These are phyloP conservation scores for Hippocampus guttulatus DNA, from an alignment of 2,113 vertebrate genomes.

Conservation along the genomic window DNA sequence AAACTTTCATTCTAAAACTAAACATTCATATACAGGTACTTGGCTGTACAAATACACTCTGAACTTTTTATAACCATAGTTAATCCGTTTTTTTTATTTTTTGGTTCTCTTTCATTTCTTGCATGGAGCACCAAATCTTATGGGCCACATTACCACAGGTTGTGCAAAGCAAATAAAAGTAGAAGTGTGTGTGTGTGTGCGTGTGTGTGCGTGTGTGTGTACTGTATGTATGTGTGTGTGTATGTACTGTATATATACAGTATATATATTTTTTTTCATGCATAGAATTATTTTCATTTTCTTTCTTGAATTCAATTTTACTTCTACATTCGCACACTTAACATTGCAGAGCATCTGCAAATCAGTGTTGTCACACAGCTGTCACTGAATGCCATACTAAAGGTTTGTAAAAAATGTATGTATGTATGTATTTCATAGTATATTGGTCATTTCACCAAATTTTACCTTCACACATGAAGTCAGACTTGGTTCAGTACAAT, in stretches of 20 bases:
- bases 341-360: not conserved
- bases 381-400: not conserved
- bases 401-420: not conserved
- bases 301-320: not conserved
- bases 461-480: not conserved
- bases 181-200: too few species aligned
- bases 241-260: too few species aligned
- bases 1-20: not conserved
- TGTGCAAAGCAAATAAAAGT: not conserved
- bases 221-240: too few species aligned
- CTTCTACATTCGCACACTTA: not conserved
- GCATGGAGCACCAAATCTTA: conserved; percentile 32
- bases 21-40: not conserved
- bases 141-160: conserved; percentile 22
- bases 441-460: not conserved
- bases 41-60: not conserved
- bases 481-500: not conserved
- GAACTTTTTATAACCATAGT: not conserved
- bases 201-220: too few species aligned
- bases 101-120: conserved; percentile 10
- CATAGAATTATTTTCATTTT: not conserved
- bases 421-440: not conserved
- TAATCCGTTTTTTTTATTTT: conserved; percentile 3
- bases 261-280: not conserved
- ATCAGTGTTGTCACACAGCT: not conserved